phyloP scores from a whole-genome alignment of 64 coral and sea anemone species.

The Actinia tenebrosa region DNA sequence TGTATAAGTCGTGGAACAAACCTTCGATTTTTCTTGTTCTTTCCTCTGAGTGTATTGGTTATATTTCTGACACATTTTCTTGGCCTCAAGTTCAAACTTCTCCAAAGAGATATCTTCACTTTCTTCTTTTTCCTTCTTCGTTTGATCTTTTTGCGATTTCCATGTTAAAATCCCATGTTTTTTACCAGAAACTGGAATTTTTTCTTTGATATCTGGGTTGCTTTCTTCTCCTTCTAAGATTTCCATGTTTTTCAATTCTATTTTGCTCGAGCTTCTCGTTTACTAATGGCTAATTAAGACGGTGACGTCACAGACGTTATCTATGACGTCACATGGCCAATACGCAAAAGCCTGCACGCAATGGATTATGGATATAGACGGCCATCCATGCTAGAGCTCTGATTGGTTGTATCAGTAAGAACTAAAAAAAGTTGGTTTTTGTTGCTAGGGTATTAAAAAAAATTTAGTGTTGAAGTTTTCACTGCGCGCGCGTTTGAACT shows the following conservation, averaged over 20 bases:
- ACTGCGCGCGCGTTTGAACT: too few species aligned
- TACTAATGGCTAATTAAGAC: not conserved
- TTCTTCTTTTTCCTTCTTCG: not conserved
- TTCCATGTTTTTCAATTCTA: not conserved
- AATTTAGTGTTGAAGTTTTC: too few species aligned
- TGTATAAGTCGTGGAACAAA: not conserved
- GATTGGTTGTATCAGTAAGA: too few species aligned
- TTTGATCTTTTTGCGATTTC: slow-evolving; percentile 4
- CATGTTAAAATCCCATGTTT: not conserved
- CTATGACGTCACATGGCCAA: not conserved
- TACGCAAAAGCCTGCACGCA: too few species aligned
- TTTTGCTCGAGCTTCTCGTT: not conserved
- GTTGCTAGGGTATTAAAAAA: too few species aligned
- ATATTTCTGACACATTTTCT: not conserved
- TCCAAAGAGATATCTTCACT: not conserved
- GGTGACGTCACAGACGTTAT: not conserved
- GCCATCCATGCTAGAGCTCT: too few species aligned
- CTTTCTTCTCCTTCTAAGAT: not conserved
- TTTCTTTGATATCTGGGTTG: slow-evolving; percentile 2
- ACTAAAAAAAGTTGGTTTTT: too few species aligned
- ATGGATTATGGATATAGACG: not conserved
- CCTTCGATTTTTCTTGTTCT: not conserved
- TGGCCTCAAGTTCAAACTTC: not conserved
- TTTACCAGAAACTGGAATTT: slow-evolving; percentile 9
- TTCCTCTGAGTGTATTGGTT: not conserved